phyloP scores from a whole-genome alignment of 1,140 invertebrate genomes.

The Drosophila saltans region DNA sequence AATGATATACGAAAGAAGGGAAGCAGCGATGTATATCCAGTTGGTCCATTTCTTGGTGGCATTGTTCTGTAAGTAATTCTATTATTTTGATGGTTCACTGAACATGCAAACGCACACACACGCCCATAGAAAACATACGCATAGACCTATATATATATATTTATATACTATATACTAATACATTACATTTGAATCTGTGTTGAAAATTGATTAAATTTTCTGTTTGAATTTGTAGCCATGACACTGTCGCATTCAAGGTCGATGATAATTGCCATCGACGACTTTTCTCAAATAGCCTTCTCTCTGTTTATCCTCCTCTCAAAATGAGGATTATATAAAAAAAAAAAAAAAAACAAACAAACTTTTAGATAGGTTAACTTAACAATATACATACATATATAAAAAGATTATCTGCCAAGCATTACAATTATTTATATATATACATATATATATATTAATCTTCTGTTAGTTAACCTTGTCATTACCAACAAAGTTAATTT shows the following conservation, averaged over 20 bases:
- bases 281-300: conserved; percentile 4
- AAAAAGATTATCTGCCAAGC: conserved; percentile 1
- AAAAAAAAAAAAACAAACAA: conserved; percentile 9
- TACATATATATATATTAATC: conserved; percentile 18
- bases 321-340: neutral
- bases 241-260: conserved; percentile 48
- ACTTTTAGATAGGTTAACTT: conserved; percentile 26
- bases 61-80: conserved; percentile 86
- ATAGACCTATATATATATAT: neutral
- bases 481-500: neutral
- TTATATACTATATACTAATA: no score
- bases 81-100: conserved; percentile 37
- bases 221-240: conserved; percentile 61
- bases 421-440: conserved; percentile 28
- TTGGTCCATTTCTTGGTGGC: conserved; percentile 89
- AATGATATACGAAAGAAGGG: conserved; percentile 88
- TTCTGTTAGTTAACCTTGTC: conserved; percentile 26
- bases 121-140: neutral
- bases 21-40: conserved; percentile 86
- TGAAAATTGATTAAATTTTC: conserved; percentile 72
- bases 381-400: conserved; percentile 23
- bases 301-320: neutral
- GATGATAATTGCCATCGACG: conserved; percentile 12
- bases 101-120: conserved; percentile 8
- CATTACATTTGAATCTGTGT: conserved; percentile 23